phyloP scores from a whole-genome alignment of 2,113 vertebrate species.

The Neolamprologus fasciatus region DNA sequence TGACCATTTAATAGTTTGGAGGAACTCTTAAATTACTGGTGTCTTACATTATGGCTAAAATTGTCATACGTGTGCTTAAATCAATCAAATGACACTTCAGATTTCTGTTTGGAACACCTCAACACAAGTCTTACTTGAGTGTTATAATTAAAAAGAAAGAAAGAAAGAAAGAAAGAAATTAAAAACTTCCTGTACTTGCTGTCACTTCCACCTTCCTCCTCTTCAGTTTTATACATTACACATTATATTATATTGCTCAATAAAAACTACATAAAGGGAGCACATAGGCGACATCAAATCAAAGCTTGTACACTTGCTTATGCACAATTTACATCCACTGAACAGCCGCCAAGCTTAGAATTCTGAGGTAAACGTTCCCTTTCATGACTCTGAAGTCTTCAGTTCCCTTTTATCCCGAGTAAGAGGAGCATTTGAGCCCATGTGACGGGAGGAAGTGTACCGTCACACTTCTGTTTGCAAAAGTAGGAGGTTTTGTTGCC shows the following conservation, averaged over 20 bases:
- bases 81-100: not conserved
- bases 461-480: constrained; percentile 34
- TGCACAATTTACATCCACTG: not conserved
- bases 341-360: not conserved
- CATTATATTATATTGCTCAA: not conserved
- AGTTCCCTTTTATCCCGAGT: not conserved
- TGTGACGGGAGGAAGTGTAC: constrained; percentile 24
- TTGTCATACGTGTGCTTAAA: not conserved
- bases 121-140: not conserved
- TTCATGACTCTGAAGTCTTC: not conserved
- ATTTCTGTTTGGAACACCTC: not conserved
- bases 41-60: not conserved
- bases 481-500: constrained; percentile 45
- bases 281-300: not conserved
- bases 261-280: not conserved
- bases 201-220: not conserved
- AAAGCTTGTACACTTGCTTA: not conserved
- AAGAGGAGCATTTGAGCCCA: not conserved
- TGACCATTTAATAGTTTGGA: not conserved
- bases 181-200: not conserved
- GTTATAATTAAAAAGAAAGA: not conserved
- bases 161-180: not conserved
- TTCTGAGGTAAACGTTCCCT: not conserved
- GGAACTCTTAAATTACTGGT: not conserved
- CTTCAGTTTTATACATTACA: not conserved